Base-by-base conservation (phyloP, 2,888 invertebrate species). In the Altica lythri region DNA sequence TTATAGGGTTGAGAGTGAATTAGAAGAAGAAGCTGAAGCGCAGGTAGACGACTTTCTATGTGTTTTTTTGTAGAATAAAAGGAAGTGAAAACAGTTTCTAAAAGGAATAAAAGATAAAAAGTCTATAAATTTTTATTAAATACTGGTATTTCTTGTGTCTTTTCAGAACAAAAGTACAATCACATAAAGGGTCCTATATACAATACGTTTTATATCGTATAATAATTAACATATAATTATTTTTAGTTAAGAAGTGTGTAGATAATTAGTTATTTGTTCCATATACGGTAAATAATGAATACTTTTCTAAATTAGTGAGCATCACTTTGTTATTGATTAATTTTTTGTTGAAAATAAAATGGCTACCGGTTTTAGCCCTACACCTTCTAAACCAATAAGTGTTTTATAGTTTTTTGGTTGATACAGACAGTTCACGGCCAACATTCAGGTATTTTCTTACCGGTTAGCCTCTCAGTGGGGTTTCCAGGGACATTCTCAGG, bases 401-500 rank as follows among this genome's bases (percentile, higher is more conserved):
- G 56, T 47, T 56, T 53, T 53, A 53, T 56, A 34, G 53, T 56
- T 56, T 56, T 58, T 57, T 46, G 55, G 52, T 44, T 52, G 51
- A 44, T 50, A 50, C 47, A 40, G 53, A 52, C 55, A 51, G 61
- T 62, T 62, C 60, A 63, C 42, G 63, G 61, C 58, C 62, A 55
- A n/a, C 55, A 37, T 27, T 25, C 48, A 60, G 60, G 53, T 56
- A 60, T 63, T 58, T 60, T 61, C 59, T 63, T 60, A 61, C 59
- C 63, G 61, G 61, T 61, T 60, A 60, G 59, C 54, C 51, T 56
- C 65, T 52, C 69, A 61, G 64, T 61, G 65, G 71, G 68, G 64
- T 64, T 63, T 64, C 66, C 54, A 53, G 60, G 67, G 68, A 70
- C 71, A 71, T 71, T 71, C 71, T 70, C 71, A 71, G 71, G 71